Base-by-base conservation (phyloP, 2,113 vertebrate species). In the Colinus virginianus region DNA sequence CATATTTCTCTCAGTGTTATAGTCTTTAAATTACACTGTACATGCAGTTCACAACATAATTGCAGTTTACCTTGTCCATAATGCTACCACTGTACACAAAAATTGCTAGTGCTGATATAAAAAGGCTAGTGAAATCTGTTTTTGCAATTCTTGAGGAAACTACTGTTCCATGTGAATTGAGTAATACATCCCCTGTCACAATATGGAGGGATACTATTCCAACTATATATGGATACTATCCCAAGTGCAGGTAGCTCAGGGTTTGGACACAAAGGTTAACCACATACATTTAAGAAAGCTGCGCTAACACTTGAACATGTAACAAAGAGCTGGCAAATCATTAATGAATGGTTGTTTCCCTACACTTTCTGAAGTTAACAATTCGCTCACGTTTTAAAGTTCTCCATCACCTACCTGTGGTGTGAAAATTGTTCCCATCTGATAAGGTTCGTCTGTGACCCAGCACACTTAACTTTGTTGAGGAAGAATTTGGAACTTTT, bases 371-470 rank as follows among this genome's bases (percentile, higher is more conserved):
- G 23, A 15, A 42, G 6, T 64, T 83, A 59, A 72, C 63, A 48
- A 26, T 13, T 17, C 26, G 22, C 15, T 26, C 18, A 53, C 30
- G 46, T 40, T 53, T 82, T 26, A 71, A 71, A 80, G 21, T 46
- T 61, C 30, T 55, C n/a, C 9, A 36, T 42, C 62, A 96, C 97
- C 42, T 75, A 98, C 98, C 72, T 96, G 90, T 82, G 22, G 59
- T 62, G 36, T 46, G 87, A 63, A 88, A 91, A 75, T 90, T 85
- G 56, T 40, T 97, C 88, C 97, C 97, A 63, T 97, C 97, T 11
- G 97, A 97, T 74, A 90, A 46, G 10, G 96, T 90, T 90, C 94
- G 87, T 38, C 95, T 88, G 74, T 96, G 97, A 78, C 85, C 34
- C 6, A 83, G 66, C 3, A 56, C 38, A 84, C 28, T 76, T 26